Evolutionary conservation across 2,888 invertebrate species (phyloP).

Genomic region (Linnaemya vulpina): DNA sequence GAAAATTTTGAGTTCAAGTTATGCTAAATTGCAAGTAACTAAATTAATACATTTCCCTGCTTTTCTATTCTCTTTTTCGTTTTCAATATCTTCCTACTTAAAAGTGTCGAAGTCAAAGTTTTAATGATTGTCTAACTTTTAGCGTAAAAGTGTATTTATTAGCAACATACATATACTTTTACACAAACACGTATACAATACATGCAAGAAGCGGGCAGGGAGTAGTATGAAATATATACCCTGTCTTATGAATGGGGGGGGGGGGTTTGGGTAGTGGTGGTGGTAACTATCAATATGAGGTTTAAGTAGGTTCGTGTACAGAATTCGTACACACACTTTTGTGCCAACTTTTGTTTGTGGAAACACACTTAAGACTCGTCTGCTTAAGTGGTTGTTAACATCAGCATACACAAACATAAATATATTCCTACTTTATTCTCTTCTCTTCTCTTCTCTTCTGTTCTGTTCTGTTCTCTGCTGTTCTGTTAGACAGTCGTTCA

Average conservation of each 20-base stretch:
- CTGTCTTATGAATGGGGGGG: neutral
- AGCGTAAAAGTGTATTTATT: conserved; percentile 37
- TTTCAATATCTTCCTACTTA: neutral
- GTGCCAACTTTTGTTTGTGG: conserved; percentile 1
- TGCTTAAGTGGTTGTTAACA: conserved; percentile 65
- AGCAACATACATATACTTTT: conserved; percentile 16
- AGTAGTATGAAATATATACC: neutral
- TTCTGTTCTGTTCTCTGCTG: neutral
- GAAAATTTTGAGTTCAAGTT: conserved; percentile 19
- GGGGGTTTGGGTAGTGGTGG: neutral
- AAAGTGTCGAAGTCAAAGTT: conserved; percentile 57
- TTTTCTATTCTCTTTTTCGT: conserved; percentile 3
- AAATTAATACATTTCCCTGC: conserved; percentile 36
- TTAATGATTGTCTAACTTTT: conserved; percentile 40
- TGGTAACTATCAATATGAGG: conserved; percentile 42
- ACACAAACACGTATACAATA: neutral
- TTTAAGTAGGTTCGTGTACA: conserved; percentile 4
- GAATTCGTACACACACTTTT: neutral
- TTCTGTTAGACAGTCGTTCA: conserved; percentile 79
- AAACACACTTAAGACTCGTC: conserved; percentile 59
- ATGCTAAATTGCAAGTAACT: conserved; percentile 26
- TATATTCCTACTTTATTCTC: conserved; percentile 51
- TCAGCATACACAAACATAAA: conserved; percentile 37
- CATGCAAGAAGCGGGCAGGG: neutral
- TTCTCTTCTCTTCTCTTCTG: conserved; percentile 20